phyloP scores from a whole-genome alignment of 2,113 vertebrate genomes.

The Hippocampus comes region DNA sequence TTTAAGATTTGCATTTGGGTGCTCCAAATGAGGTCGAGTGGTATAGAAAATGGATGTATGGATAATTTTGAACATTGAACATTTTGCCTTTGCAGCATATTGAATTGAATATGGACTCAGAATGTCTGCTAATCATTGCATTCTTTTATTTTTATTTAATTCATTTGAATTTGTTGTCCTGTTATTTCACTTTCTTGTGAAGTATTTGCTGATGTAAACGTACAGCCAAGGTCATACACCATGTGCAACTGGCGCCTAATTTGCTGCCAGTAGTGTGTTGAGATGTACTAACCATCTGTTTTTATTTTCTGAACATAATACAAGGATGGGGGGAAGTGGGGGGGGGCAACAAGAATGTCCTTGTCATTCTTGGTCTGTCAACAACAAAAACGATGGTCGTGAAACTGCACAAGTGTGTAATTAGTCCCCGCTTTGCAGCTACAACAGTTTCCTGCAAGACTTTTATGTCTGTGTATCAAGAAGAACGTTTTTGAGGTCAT shows the following conservation, averaged over 20 bases:
- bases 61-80: too few species aligned
- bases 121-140: too few species aligned
- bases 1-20: too few species aligned
- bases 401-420: background rate
- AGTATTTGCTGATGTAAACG: background rate
- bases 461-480: too few species aligned
- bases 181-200: background rate
- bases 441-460: too few species aligned
- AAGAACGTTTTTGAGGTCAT: too few species aligned
- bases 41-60: too few species aligned
- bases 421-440: background rate
- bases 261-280: background rate
- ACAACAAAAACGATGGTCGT: background rate
- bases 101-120: too few species aligned
- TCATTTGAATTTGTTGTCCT: too few species aligned
- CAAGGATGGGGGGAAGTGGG: background rate
- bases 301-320: background rate
- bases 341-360: background rate
- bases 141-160: too few species aligned
- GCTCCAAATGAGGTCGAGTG: too few species aligned
- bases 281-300: background rate
- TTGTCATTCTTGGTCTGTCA: background rate
- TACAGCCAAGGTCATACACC: background rate
- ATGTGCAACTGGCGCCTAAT: background rate
- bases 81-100: too few species aligned